phyloP scores from a whole-genome alignment of 2,113 vertebrate genomes.

The Chaenocephalus aceratus region DNA sequence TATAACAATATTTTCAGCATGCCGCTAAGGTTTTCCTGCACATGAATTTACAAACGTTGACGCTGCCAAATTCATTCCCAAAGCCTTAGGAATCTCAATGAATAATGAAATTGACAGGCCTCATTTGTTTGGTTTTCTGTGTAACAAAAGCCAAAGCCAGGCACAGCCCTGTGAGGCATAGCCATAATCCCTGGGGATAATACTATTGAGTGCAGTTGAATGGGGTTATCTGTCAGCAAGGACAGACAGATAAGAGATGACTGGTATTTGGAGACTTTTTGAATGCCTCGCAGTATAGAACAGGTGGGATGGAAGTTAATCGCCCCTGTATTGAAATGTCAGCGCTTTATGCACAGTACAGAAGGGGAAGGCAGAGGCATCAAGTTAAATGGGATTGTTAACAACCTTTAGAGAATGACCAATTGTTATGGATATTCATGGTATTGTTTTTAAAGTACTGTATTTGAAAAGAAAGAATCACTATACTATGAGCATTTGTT shows the following conservation, averaged over 20 bases:
- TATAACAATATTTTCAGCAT: slow-evolving; percentile 34
- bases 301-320: slow-evolving; percentile 56
- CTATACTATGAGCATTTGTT: not conserved
- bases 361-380: slow-evolving; percentile 17
- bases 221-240: slow-evolving; percentile 65
- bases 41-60: slow-evolving; percentile 56
- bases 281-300: slow-evolving; percentile 9
- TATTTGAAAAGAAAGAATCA: not conserved
- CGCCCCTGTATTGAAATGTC: slow-evolving; percentile 44
- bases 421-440: slow-evolving; percentile 11
- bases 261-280: slow-evolving; percentile 57
- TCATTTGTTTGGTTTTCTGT: slow-evolving; percentile 64
- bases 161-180: slow-evolving; percentile 37
- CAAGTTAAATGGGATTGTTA: slow-evolving; percentile 33
- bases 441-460: slow-evolving; percentile 2
- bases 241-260: slow-evolving; percentile 55
- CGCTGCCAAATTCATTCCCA: slow-evolving; percentile 15
- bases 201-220: slow-evolving; percentile 51
- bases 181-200: slow-evolving; percentile 63
- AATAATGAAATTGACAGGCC: slow-evolving; percentile 64
- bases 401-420: slow-evolving; percentile 11
- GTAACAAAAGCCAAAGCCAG: slow-evolving; percentile 49
- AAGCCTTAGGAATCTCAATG: slow-evolving; percentile 30
- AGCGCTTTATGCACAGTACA: not conserved
- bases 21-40: not conserved